Percentiles rank a stretch among this genome's conserved stretches.
Conservation (phyloP, 1,140 invertebrate species). For the Aphis craccivora region DNA sequence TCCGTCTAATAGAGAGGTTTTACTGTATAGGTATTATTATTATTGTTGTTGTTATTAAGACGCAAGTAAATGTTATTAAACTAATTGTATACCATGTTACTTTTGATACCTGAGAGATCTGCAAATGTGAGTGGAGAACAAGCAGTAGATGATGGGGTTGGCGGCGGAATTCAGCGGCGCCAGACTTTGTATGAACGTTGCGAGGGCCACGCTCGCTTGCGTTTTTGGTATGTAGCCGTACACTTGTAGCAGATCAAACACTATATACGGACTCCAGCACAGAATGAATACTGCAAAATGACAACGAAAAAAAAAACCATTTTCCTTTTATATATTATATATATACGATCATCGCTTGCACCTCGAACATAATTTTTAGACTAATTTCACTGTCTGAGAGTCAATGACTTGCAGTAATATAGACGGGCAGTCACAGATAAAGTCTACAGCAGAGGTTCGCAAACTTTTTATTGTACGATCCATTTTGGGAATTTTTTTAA, state of each 20-base stretch:
- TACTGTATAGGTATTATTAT: background rate
- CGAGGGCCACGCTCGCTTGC: conserved; percentile 82
- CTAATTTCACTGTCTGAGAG: no score
- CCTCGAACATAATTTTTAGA: background rate
- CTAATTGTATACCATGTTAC: background rate
- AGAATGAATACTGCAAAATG: conserved; percentile 84
- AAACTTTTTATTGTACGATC: no score
- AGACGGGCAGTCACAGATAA: no score
- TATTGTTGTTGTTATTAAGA: background rate
- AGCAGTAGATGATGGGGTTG: conserved; percentile 94
- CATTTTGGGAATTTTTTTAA: no score
- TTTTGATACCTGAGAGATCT: conserved; percentile 77
- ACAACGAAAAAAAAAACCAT: background rate
- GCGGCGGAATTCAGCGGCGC: conserved; percentile 93
- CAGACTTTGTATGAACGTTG: conserved; percentile 91
- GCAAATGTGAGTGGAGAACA: conserved; percentile 91
- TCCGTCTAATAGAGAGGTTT: no score
- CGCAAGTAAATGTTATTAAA: no score
- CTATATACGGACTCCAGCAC: conserved; percentile 95
- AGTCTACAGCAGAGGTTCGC: no score
- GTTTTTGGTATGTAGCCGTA: conserved; percentile 83
- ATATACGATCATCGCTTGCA: background rate
- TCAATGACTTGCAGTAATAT: no score
- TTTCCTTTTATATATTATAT: background rate
- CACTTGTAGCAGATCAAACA: conserved; percentile 92